These are phyloP conservation scores for Hemibates koningsi DNA, from an alignment of 2,113 vertebrate genomes.

Conservation along the genomic window DNA sequence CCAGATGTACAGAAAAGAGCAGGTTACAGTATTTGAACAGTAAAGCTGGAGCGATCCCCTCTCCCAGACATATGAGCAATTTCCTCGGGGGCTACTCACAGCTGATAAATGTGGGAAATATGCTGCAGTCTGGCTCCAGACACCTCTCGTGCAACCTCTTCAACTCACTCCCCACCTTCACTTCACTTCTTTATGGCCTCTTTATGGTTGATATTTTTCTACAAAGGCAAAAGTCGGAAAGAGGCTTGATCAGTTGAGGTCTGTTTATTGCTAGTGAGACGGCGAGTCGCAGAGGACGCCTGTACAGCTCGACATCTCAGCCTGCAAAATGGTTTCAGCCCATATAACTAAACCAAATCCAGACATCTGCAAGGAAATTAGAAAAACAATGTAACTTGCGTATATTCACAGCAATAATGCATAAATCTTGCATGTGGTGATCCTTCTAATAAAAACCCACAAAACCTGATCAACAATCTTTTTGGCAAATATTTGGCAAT, in stretches of 20 bases:
- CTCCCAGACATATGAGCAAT: slow-evolving; percentile 59
- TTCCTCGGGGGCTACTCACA: slow-evolving; percentile 37
- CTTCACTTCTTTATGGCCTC: not conserved
- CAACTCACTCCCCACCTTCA: not conserved
- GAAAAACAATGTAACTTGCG: rapidly evolving
- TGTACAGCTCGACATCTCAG: not conserved
- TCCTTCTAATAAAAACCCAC: not conserved
- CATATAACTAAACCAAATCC: not conserved
- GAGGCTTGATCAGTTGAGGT: not conserved
- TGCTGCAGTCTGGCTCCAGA: slow-evolving; percentile 40
- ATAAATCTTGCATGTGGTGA: not conserved
- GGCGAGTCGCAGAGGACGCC: not conserved
- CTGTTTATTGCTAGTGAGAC: not conserved
- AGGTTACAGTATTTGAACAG: slow-evolving; percentile 32
- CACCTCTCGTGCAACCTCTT: not conserved
- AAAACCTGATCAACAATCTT: not conserved
- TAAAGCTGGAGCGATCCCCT: slow-evolving; percentile 1
- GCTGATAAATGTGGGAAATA: slow-evolving; percentile 68
- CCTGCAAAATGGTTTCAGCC: not conserved
- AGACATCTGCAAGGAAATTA: not conserved
- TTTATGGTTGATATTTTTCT: not conserved
- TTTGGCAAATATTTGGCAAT: not conserved
- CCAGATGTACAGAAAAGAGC: slow-evolving; percentile 50
- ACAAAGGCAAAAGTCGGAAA: not conserved
- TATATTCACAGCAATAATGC: not conserved